phyloP scores from a whole-genome alignment of 2,113 vertebrate genomes.

The Ammospiza nelsoni region DNA sequence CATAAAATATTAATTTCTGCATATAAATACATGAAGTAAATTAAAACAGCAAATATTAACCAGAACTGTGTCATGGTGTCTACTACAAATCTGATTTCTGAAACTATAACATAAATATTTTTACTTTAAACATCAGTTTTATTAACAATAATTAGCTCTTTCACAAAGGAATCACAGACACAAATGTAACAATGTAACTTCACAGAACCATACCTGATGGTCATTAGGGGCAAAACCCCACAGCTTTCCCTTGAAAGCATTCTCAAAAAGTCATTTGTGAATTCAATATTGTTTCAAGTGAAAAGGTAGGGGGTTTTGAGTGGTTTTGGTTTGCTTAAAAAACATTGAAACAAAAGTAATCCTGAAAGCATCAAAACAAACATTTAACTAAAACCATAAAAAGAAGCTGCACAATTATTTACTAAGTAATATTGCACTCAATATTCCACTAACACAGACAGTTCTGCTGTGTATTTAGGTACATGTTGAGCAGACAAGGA shows the following conservation, averaged over 20 bases:
- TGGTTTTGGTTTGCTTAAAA: not conserved
- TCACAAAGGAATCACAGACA: not conserved
- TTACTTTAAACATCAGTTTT: not conserved
- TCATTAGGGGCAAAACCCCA: not conserved
- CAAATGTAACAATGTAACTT: not conserved
- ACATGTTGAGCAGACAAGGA: not conserved
- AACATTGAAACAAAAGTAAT: not conserved
- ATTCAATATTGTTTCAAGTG: not conserved
- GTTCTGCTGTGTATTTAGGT: not conserved
- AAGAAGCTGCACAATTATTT: not conserved
- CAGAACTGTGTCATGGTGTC: not conserved
- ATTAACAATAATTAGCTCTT: not conserved
- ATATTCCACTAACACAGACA: not conserved
- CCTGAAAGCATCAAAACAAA: not conserved
- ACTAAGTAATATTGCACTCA: not conserved
- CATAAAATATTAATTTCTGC: not conserved
- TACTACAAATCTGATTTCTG: not conserved
- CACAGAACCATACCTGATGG: not conserved
- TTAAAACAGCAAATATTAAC: not conserved
- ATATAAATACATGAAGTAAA: not conserved
- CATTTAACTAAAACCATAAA: not conserved
- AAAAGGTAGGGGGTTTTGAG: rapidly evolving
- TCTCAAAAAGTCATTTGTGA: not conserved
- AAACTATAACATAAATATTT: not conserved
- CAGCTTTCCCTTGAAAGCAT: not conserved